Evolutionary conservation across 2,113 vertebrate species (phyloP), one percentile per base, ranked within the genome.

Genomic region (Mirza zaza): DNA sequence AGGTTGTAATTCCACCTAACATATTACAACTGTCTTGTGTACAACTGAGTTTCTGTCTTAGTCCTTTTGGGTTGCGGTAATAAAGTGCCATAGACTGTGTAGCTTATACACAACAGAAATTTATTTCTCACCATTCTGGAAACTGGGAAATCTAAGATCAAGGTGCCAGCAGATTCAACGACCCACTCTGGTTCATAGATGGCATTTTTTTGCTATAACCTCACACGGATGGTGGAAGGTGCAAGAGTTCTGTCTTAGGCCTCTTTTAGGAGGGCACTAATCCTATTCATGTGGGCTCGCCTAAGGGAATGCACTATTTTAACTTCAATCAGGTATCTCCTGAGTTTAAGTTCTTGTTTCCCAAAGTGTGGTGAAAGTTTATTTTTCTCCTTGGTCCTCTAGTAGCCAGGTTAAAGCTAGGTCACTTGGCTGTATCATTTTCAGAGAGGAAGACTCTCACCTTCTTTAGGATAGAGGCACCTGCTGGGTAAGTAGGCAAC

Each of bases 301-400:
- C 71, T 68, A 36, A 21, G 55, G 50, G 36, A 70, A 48, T 25
- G 36, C 4, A 25, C 68, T 42, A n/a, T 68, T 57, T 73, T 68
- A 75, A 73, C 45, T 83, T 76, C 68, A 75, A 10, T 55, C 57
- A 45, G 20, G 10, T 68, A 45, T 36, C 42, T 79, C 76, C 48
- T 73, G 75, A 73, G 27, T 61, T 71, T 92, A 82, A 80, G 45
- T 55, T 79, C 20, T 80, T 68, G 13, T 96, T 94, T 94, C 67
- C 83, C n/a, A 79, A 71, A 52, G n/a, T 48, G 17, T 42, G 27
- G 45, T 7, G 50, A 84, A 84, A 90, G 63, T 34, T 61, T 14
- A 0, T 42, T 48, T 87, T 90, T 71, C 84, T 83, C 55, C 39
- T 39, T 27, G 1, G 45, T 68, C 36, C 71, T n/a, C 29, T 36